Percentiles rank a stretch among this genome's conserved stretches.
phyloP scores from a whole-genome alignment of 1,140 invertebrate species.

The Hyposmocoma kahamanoa region DNA sequence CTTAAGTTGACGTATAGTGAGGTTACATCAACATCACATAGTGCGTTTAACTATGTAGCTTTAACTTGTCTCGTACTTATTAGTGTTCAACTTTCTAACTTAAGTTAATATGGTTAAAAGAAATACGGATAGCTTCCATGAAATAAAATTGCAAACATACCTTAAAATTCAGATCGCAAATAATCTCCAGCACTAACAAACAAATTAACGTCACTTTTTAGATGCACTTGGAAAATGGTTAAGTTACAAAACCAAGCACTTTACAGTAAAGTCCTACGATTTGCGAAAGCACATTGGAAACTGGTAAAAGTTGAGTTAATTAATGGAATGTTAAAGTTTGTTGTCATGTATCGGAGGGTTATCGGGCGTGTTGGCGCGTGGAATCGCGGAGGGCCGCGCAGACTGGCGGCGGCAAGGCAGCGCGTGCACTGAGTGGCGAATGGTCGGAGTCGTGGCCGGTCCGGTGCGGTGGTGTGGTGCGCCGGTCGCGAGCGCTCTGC shows the following conservation, averaged over 20 bases:
- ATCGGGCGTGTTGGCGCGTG: slow-evolving; percentile 6
- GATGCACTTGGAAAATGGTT: slow-evolving; percentile 21
- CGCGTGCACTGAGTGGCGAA: slow-evolving; percentile 59
- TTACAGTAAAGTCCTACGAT: no score
- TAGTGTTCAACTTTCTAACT: slow-evolving; percentile 63
- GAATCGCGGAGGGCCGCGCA: slow-evolving; percentile 32
- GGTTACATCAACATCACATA: slow-evolving; percentile 52
- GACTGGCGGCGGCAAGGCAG: slow-evolving; percentile 51
- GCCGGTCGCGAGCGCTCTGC: slow-evolving; percentile 53
- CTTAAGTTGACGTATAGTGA: slow-evolving; percentile 40
- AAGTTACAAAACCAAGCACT: slow-evolving; percentile 1
- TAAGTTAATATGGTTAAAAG: background rate
- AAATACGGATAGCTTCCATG: background rate
- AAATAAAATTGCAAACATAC: slow-evolving; percentile 26
- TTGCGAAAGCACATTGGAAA: no score
- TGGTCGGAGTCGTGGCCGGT: slow-evolving; percentile 21
- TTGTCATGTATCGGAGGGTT: no score
- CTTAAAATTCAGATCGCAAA: slow-evolving; percentile 48
- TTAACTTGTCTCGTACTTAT: slow-evolving; percentile 58
- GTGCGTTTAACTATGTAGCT: slow-evolving; percentile 43
- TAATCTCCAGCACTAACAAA: slow-evolving; percentile 41
- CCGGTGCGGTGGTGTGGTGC: slow-evolving; percentile 23
- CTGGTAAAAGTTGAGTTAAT: no score
- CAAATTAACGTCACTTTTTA: slow-evolving; percentile 52
- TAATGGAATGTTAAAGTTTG: no score